Evolutionary conservation across 2,888 invertebrate species (phyloP), one percentile per base, ranked within the genome.

Genomic region (Trachelus tabidus): DNA sequence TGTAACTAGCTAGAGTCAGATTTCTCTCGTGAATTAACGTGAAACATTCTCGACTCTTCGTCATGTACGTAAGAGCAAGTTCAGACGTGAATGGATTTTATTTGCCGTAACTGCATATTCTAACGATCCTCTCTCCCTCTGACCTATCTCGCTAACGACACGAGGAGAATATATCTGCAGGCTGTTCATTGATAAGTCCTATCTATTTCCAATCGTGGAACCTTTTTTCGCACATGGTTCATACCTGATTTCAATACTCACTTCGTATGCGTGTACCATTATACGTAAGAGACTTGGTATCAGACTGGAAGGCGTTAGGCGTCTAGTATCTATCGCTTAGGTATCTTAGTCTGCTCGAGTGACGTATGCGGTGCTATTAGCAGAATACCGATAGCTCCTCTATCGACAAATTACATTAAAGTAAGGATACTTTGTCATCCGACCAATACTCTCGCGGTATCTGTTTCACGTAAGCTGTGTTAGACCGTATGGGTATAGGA

Each of bases 381-480:
- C 71, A 9, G 71, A 71, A 33, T 34, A 34, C 34, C 9, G 71
- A 71, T 86, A 87, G 85, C 80, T 81, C 74, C 79, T 82, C 82
- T 83, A 83, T 77, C 85, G 86, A 87, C 87, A 87, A 87, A 88
- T 88, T 88, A 88, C 82, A 68, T 74, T 76, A 75, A 71, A 79
- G 79, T 80, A 76, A 81, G 79, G 80, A 76, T 81, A 78, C 82
- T 82, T 81, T 80, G 81, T 82, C 82, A 78, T 76, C 79, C 78
- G 78, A 77, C 74, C 77, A 77, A 78, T 79, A 79, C 81, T 74
- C 79, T 82, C 85, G 84, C 84, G 86, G 31, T 71, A 71, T 71
- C 71, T 71, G n/a, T 71, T 71, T 31, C 71, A 71, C 31, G 71
- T 77, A 77, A 77, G 77, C 23, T 56, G 56, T 23, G 15, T 3